Evolutionary conservation across 2,113 vertebrate species (phyloP).

Genomic region (Phrynosoma platyrhinos): DNA sequence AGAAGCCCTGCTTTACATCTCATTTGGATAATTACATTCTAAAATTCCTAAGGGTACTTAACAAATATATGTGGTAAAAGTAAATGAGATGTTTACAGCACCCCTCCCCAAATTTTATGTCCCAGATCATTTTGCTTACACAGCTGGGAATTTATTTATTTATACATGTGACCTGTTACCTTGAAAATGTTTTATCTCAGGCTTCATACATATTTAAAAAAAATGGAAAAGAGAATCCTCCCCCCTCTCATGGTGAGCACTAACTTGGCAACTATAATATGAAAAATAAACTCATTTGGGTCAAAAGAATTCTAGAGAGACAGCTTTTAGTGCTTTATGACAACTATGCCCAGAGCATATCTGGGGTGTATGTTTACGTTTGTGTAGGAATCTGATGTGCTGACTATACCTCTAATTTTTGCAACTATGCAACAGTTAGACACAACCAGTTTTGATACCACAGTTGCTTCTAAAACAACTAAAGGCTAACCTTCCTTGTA

Average conservation of each 20-base stretch:
- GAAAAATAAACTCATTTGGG: conserved; percentile 17
- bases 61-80: conserved; percentile 49
- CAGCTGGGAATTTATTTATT: conserved; percentile 32
- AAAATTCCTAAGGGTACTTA: conserved; percentile 43
- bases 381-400: neutral
- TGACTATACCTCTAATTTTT: neutral
- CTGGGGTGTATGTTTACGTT: no score
- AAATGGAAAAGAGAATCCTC: conserved; percentile 22
- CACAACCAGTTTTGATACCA: neutral
- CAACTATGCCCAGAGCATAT: neutral
- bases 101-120: neutral
- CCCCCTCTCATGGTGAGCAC: conserved; percentile 31
- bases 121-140: conserved; percentile 28
- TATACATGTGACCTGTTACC: conserved; percentile 38
- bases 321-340: conserved; percentile 34
- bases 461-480: neutral
- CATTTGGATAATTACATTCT: conserved; percentile 34
- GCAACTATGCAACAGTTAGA: neutral
- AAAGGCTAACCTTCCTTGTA: neutral
- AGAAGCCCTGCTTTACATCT: conserved; percentile 36
- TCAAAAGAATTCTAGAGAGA: conserved; percentile 32
- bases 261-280: conserved; percentile 46
- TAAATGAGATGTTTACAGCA: conserved; percentile 30
- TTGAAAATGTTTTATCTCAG: conserved; percentile 34
- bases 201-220: conserved; percentile 38